Evolutionary conservation across 2,888 invertebrate genomes (phyloP).

Genomic region (Chloroclysta siterata): DNA sequence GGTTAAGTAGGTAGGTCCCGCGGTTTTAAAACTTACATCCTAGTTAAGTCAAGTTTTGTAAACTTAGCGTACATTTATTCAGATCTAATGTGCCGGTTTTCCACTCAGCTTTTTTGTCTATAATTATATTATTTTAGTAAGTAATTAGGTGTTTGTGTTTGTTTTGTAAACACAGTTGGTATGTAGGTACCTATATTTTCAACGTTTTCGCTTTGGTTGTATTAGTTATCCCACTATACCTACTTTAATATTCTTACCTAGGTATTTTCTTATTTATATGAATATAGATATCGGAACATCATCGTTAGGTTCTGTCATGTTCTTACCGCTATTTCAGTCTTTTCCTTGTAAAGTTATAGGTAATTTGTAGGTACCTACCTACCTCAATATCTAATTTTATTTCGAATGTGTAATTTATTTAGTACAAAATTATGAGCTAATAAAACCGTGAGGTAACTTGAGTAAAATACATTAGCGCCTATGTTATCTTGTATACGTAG

Average conservation of each 20-base stretch:
- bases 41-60: neutral
- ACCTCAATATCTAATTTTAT: neutral
- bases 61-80: neutral
- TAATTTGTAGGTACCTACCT: neutral
- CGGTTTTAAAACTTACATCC: neutral
- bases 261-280: too few relatives aligned
- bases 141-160: neutral
- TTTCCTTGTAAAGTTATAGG: neutral
- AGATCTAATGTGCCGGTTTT: neutral
- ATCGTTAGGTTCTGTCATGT: too few relatives aligned
- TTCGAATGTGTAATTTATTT: neutral
- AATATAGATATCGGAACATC: too few relatives aligned
- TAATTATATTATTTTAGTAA: neutral
- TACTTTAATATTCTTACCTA: neutral
- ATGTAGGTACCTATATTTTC: neutral
- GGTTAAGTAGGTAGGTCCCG: neutral
- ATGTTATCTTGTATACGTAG: too few relatives aligned
- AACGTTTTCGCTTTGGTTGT: neutral
- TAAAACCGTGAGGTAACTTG: neutral
- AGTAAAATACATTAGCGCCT: too few relatives aligned
- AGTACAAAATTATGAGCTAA: constrained; percentile 2
- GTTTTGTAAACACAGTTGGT: neutral
- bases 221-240: neutral
- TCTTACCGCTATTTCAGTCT: too few relatives aligned
- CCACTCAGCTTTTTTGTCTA: constrained; percentile 1